Conservation (phyloP, 2,113 vertebrate species). For the Gymnogyps californianus region DNA sequence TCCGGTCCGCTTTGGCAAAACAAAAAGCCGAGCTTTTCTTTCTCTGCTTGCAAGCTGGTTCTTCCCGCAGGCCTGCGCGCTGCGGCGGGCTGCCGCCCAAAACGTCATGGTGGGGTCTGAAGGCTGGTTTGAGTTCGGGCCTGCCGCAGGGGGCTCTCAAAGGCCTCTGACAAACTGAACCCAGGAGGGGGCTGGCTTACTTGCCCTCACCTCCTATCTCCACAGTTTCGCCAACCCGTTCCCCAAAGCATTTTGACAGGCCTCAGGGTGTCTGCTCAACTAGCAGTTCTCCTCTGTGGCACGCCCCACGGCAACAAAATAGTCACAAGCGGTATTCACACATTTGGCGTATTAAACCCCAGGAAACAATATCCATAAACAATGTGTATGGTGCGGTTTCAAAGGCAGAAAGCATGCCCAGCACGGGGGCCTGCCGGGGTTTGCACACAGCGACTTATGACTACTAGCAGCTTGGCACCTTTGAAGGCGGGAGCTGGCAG, state of each 20-base stretch:
- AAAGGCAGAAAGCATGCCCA: background rate
- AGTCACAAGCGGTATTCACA: fast-evolving
- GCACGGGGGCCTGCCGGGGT: fast-evolving
- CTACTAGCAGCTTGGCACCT: too few relatives aligned
- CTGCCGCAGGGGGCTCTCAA: fast-evolving
- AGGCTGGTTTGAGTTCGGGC: fast-evolving
- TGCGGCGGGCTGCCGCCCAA: fast-evolving
- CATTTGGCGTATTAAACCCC: background rate
- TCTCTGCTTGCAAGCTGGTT: background rate
- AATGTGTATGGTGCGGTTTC: fast-evolving
- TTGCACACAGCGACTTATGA: fast-evolving
- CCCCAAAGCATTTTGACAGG: background rate
- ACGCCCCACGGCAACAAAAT: background rate
- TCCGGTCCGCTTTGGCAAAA: fast-evolving
- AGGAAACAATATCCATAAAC: background rate
- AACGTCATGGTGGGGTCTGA: too few relatives aligned
- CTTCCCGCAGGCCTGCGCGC: fast-evolving
- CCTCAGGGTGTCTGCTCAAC: background rate
- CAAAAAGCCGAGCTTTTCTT: background rate
- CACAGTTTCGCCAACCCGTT: fast-evolving
- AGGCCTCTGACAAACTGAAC: background rate
- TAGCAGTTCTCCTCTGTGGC: background rate
- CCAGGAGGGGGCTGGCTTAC: background rate
- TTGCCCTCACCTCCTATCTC: background rate
- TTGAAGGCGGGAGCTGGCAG: background rate